Conservation (phyloP, 1,140 invertebrate genomes). For the Globodera ellingtonae region DNA sequence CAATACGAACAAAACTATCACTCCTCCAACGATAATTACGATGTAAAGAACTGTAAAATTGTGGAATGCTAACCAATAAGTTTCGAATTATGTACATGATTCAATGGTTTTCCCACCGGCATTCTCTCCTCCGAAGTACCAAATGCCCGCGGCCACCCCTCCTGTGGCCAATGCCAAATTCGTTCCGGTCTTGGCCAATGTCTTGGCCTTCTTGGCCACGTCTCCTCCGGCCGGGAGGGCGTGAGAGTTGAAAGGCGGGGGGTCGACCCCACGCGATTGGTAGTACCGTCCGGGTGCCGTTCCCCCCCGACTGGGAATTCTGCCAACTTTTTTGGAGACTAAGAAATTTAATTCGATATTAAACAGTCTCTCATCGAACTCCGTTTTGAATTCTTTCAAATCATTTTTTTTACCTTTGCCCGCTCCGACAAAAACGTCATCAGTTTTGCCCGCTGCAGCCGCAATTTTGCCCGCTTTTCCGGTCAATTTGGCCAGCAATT, state of each 20-base stretch:
- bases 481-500: constrained; percentile 18
- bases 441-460: constrained; percentile 1
- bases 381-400: background rate
- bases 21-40: background rate
- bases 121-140: constrained; percentile 24
- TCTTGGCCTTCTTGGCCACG: background rate
- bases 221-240: background rate
- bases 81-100: no score
- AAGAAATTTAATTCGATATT: background rate
- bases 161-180: constrained; percentile 21
- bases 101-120: background rate
- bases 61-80: no score
- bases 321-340: background rate
- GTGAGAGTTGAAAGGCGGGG: constrained; percentile 9
- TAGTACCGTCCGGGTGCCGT: background rate
- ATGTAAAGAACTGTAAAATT: constrained; percentile 7
- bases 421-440: background rate
- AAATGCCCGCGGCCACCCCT: constrained; percentile 11
- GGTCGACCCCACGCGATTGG: constrained; percentile 10
- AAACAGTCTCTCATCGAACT: background rate
- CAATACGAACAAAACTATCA: constrained; percentile 8
- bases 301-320: background rate
- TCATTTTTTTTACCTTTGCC: background rate
- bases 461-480: constrained; percentile 12
- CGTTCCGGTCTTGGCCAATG: background rate